A percentile compares a stretch with the other conserved stretches of the same genome.
These are phyloP conservation scores for Drosophila differens DNA, from an alignment of 2,888 invertebrate species.

Conservation along the genomic window DNA sequence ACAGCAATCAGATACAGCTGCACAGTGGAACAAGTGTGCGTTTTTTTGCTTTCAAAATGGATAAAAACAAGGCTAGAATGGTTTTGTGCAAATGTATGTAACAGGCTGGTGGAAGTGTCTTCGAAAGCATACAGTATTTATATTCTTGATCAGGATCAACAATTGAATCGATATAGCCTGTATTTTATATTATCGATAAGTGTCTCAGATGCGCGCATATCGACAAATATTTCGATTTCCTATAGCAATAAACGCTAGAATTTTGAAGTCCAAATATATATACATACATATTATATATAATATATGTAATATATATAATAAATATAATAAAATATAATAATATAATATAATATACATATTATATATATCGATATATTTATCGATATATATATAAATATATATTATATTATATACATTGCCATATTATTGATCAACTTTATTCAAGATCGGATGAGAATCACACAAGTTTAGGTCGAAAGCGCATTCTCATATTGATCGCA, in stretches of 20 bases:
- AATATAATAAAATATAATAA: background rate
- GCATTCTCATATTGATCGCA: background rate
- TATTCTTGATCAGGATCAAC: background rate
- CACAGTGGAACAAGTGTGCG: slow-evolving; percentile 27
- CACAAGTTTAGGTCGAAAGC: background rate
- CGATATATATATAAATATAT: background rate
- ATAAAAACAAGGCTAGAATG: background rate
- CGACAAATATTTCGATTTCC: no score
- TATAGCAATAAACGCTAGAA: no score
- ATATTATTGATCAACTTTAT: background rate
- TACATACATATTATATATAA: background rate
- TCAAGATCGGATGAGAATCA: background rate
- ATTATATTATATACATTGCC: background rate
- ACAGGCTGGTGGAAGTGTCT: background rate
- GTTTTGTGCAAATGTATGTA: background rate
- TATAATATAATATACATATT: no score
- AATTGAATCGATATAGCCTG: background rate
- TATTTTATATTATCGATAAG: no score
- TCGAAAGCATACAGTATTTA: background rate
- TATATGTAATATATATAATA: no score
- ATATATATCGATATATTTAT: no score
- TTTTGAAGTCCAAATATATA: no score
- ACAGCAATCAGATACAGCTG: slow-evolving; percentile 14
- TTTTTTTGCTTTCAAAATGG: background rate
- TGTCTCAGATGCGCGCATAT: no score